Conservation (phyloP, 1,140 invertebrate species). For the Dendroctonus ponderosae region DNA sequence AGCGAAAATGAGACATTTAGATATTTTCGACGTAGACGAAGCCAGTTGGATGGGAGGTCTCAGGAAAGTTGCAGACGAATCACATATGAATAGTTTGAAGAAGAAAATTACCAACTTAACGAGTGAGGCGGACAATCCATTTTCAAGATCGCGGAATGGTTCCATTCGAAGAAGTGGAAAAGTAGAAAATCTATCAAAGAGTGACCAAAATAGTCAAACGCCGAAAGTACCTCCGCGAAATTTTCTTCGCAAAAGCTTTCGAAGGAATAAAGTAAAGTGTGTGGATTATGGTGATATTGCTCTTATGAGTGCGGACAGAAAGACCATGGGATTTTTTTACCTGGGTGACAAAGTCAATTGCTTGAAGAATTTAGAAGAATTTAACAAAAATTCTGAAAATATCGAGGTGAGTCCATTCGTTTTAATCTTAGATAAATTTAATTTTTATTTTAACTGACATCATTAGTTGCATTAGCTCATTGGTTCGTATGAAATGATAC, state of each 20-base stretch:
- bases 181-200: slow-evolving; percentile 13
- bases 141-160: slow-evolving; percentile 31
- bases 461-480: no score
- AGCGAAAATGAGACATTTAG: slow-evolving; percentile 56
- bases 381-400: neutral
- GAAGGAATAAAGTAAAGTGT: slow-evolving; percentile 21
- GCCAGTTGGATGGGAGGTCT: slow-evolving; percentile 39
- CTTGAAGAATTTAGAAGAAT: slow-evolving; percentile 36
- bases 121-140: slow-evolving; percentile 9
- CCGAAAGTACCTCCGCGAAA: slow-evolving; percentile 13
- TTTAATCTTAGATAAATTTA: no score
- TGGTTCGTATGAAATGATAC: no score
- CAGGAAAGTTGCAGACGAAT: slow-evolving; percentile 32
- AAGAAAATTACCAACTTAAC: slow-evolving; percentile 16
- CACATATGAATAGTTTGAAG: slow-evolving; percentile 24
- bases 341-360: slow-evolving; percentile 34
- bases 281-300: slow-evolving; percentile 32
- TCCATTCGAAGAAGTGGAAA: slow-evolving; percentile 27
- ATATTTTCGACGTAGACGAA: slow-evolving; percentile 46
- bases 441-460: no score
- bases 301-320: slow-evolving; percentile 34
- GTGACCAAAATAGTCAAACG: neutral
- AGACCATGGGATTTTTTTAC: slow-evolving; percentile 32
- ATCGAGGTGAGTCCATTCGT: slow-evolving; percentile 26
- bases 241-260: slow-evolving; percentile 24